phyloP scores from a whole-genome alignment of 2,888 invertebrate genomes.

The Allophyes oxyacanthae region DNA sequence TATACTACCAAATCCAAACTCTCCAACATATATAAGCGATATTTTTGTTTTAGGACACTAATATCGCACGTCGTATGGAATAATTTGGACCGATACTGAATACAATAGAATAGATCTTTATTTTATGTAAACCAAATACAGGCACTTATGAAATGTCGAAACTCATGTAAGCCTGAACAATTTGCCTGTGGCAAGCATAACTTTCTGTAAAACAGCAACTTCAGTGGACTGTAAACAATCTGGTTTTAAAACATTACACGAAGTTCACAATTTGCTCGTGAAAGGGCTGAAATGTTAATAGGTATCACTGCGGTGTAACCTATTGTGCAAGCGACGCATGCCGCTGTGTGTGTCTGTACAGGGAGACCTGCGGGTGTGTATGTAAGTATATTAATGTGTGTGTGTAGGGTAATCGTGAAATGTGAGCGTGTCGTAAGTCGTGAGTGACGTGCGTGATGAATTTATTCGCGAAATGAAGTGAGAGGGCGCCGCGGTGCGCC shows the following conservation, averaged over 20 bases:
- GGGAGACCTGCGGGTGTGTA: not conserved
- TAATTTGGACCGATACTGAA: too few relatives aligned
- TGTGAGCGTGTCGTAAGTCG: constrained; percentile 20
- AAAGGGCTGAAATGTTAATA: constrained; percentile 14
- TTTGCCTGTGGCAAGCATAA: too few relatives aligned
- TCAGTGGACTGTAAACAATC: not conserved
- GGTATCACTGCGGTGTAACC: constrained; percentile 4
- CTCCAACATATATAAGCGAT: too few relatives aligned
- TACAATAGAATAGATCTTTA: too few relatives aligned
- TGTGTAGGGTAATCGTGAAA: constrained; percentile 10
- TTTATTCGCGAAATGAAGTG: constrained; percentile 79
- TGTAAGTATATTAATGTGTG: not conserved
- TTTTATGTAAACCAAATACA: too few relatives aligned
- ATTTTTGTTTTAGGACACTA: not conserved
- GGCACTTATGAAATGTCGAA: too few relatives aligned
- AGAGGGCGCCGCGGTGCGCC: constrained; percentile 50
- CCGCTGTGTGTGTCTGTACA: not conserved
- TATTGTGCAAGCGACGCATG: constrained; percentile 13
- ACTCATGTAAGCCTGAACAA: too few relatives aligned
- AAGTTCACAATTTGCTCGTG: not conserved
- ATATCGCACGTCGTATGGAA: too few relatives aligned
- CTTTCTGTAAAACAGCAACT: not conserved
- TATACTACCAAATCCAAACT: too few relatives aligned
- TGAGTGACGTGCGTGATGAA: constrained; percentile 65
- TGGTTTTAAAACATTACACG: constrained; percentile 2